Evolutionary conservation across 2,888 invertebrate genomes (phyloP), one percentile per base, ranked within the genome.

Genomic region (Aradus depressus): DNA sequence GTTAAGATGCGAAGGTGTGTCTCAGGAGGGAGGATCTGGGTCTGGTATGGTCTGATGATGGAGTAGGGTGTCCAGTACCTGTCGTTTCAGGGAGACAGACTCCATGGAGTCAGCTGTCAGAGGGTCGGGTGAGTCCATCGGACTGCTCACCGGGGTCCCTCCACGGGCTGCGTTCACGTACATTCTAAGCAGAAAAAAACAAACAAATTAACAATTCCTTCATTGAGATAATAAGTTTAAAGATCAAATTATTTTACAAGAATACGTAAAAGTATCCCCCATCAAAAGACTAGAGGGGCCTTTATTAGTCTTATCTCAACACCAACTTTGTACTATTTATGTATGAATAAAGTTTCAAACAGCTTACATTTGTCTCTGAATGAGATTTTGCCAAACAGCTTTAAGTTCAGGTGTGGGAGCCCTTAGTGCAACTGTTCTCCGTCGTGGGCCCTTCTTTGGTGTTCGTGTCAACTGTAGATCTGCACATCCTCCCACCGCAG

Each of bases 301-400:
- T 10, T 28, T 28, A 10, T 28, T 12, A 10, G 12, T 28, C 31
- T n/a, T n/a, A n/a, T n/a, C n/a, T n/a, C n/a, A n/a, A n/a, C n/a
- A n/a, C 12, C 14, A 10, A 14, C 2, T 35, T 35, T 18, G 3
- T 5, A 6, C 14, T 4, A 41, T 3, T 16, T 8, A 39, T 16
- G 26, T 14, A 21, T 44, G 8, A 14, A 8, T 44, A 43, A 32
- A 37, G 16, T 21, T 43, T 21, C n/a, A n/a, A n/a, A n/a, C n/a
- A 23, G 73, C 81, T 80, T 69, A 88, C 88, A 89, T 86, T 72
- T 89, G 89, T 57, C 88, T 74, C 63, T 88, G 86, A 21, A 90
- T 73, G 51, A 89, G 73, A 68, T 87, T 89, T 69, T 89, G 88
- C 89, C 89, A 90, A 6, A 89, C 87, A 31, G 89, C 88, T 66